Conservation (phyloP, 2,888 invertebrate species). For the Pristionchus arcanus region DNA sequence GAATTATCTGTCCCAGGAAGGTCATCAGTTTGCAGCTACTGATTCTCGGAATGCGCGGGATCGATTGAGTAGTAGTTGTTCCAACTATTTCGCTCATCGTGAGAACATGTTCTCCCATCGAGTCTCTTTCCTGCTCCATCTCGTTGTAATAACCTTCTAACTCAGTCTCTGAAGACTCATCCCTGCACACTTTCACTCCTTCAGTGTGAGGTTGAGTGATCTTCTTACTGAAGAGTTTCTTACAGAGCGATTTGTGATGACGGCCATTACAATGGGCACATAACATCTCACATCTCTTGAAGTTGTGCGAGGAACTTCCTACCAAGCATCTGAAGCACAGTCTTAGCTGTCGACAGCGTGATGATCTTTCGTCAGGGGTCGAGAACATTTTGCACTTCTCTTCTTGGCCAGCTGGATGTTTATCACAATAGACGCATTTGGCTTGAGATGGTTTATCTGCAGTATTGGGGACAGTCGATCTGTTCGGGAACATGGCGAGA, state of each 20-base stretch:
- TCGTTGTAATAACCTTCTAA: not conserved
- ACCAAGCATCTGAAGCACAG: not conserved
- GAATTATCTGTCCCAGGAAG: not conserved
- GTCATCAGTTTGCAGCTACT: not conserved
- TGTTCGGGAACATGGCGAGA: no score
- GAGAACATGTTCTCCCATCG: not conserved
- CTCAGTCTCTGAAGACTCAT: not conserved
- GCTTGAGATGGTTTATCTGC: not conserved
- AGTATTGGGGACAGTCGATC: no score
- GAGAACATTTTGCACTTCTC: not conserved
- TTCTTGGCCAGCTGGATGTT: not conserved
- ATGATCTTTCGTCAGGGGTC: not conserved
- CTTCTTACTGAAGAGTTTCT: not conserved
- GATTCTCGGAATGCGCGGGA: not conserved
- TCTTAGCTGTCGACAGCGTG: not conserved
- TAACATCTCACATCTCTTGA: not conserved
- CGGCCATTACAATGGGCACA: not conserved
- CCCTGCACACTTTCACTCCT: not conserved
- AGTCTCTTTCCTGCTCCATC: not conserved
- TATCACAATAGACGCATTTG: not conserved
- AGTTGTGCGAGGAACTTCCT: not conserved
- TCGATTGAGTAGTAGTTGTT: not conserved
- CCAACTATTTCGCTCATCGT: not conserved
- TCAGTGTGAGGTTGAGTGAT: not conserved
- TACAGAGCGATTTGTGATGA: not conserved